A percentile compares a stretch with the other conserved stretches of the same genome.
Evolutionary conservation across 2,888 invertebrate genomes (phyloP).

Genomic region (Mechanitis mazaeus): DNA sequence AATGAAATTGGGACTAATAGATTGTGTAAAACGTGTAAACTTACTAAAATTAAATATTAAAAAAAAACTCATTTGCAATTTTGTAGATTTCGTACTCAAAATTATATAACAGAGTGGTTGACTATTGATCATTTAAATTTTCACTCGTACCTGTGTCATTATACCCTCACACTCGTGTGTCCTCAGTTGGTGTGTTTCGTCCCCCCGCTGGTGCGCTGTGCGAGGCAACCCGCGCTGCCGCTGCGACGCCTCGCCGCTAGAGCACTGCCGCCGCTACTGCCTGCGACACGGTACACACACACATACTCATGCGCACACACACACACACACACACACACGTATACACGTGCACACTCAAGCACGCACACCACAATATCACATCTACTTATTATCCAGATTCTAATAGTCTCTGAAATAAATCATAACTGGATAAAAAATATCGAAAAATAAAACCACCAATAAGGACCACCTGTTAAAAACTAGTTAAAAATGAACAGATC

Average conservation of each 20-base stretch:
- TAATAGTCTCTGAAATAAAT: no score
- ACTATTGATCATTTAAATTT: neutral
- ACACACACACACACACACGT: no score
- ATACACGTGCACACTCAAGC: no score
- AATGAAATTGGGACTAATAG: no score
- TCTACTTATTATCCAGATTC: no score
- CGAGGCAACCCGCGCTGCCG: constrained; percentile 79
- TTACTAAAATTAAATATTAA: neutral
- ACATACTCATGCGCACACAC: neutral
- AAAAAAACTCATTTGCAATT: no score
- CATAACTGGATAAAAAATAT: no score
- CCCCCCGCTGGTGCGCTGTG: constrained; percentile 79
- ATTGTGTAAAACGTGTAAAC: neutral
- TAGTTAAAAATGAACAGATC: no score
- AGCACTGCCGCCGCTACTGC: constrained; percentile 64
- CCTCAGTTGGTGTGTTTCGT: constrained; percentile 72
- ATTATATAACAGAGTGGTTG: neutral
- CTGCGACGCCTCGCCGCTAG: constrained; percentile 84
- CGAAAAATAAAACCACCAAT: no score
- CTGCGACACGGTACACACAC: constrained; percentile 39
- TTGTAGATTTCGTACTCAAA: no score
- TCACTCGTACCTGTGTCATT: neutral
- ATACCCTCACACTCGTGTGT: neutral
- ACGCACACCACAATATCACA: no score
- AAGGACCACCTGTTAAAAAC: no score